Percentiles rank a stretch among this genome's conserved stretches.
Evolutionary conservation across 2,113 vertebrate genomes (phyloP).

Genomic region (Xiphophorus couchianus): DNA sequence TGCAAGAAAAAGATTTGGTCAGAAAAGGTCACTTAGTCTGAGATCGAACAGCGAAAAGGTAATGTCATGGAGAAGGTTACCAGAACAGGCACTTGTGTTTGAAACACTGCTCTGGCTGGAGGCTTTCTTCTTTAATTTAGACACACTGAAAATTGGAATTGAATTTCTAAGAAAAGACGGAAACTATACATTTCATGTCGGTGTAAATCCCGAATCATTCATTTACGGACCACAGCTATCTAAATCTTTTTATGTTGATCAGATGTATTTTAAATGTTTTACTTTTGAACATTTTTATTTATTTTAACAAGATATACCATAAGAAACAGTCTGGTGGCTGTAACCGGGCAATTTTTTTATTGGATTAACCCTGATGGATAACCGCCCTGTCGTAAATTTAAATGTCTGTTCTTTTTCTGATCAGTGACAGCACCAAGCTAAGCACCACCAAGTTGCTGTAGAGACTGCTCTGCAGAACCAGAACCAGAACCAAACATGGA

Average conservation of each 20-base stretch:
- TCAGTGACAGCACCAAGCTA: background rate
- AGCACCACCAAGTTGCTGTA: background rate
- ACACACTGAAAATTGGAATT: background rate
- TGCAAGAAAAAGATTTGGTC: slow-evolving; percentile 41
- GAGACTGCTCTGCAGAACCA: background rate
- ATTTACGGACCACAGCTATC: background rate
- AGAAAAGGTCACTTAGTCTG: slow-evolving; percentile 48
- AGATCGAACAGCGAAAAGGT: slow-evolving; percentile 29
- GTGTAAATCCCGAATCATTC: background rate
- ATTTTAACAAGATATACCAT: background rate
- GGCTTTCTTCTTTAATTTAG: slow-evolving; percentile 6
- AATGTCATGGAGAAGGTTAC: slow-evolving; percentile 20
- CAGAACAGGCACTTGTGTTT: background rate
- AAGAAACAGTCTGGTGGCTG: background rate
- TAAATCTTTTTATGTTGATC: background rate
- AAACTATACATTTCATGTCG: background rate
- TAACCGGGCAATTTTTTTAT: background rate
- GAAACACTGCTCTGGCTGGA: background rate
- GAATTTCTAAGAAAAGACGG: background rate
- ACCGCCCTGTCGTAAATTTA: background rate
- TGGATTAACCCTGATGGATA: background rate
- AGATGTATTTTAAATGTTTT: no score
- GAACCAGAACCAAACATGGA: no score
- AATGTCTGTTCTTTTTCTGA: background rate
- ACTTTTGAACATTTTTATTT: no score